Evolutionary conservation across 1,140 invertebrate species (phyloP), one percentile per base, ranked within the genome.

Genomic region (Episyrphus balteatus): DNA sequence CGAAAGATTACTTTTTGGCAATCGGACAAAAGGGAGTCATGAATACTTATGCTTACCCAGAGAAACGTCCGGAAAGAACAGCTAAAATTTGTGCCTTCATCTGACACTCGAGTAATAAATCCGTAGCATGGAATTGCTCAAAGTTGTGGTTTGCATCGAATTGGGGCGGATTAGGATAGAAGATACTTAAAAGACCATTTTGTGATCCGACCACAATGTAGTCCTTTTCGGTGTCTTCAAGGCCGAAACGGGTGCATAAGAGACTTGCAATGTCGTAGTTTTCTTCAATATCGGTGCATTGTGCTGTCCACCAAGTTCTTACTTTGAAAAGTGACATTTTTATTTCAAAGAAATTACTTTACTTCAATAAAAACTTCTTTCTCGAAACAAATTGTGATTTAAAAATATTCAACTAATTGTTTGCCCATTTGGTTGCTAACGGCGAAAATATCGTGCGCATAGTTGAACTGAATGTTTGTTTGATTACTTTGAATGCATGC

Each of bases 251-350:
- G 2, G 59, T 58, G 46, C 62, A 64, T 41, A 64, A 30, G 42
- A 68, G 42, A 39, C 58, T 62, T 33, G 61, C 58, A 46, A 63
- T 55, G 57, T 68, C 64, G 40, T 68, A 68, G 38, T 67, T 59
- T 33, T 55, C 69, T 40, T 80, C 77, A 31, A 75, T 66, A 40
- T 76, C 75, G 3, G 79, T 78, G 55, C 77, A 81, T 11, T 75
- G 69, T 5, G 78, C 76, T 15, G 74, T 71, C 85, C 86, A 89
- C 74, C 81, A 81, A 53, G 85, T 84, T 55, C 82, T 75, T 3
- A 79, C 76, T 66, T 84, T 85, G 60, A 89, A 89, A 38, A 89
- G 62, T 13, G 85, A 88, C 86, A 88, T 89, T 51, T 42, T 47
- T 30, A 2, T 26, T 26, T 26, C 8, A 26, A 5, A 26, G 8